Percentiles rank a stretch among this genome's conserved stretches.
phyloP scores from a whole-genome alignment of 2,888 invertebrate species.

The Agrochola lota region DNA sequence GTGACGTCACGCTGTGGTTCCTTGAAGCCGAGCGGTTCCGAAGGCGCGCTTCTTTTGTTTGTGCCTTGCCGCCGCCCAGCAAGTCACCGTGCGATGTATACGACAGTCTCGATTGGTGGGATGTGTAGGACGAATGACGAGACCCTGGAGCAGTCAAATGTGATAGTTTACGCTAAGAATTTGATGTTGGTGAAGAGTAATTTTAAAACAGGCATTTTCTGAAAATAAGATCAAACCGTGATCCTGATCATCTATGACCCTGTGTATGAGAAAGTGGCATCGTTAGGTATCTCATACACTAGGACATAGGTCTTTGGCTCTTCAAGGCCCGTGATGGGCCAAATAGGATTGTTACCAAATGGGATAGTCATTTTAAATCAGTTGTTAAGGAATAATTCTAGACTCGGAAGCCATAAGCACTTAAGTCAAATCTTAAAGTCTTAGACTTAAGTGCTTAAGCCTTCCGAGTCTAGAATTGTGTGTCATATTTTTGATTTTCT shows the following conservation, averaged over 20 bases:
- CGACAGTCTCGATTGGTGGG: slow-evolving; percentile 97
- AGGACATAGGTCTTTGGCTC: background rate
- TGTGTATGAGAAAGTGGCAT: background rate
- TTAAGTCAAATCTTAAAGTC: too few relatives aligned
- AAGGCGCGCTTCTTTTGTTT: slow-evolving; percentile 97
- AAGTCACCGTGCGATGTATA: slow-evolving; percentile 98
- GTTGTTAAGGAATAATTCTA: background rate
- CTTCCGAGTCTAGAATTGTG: too few relatives aligned
- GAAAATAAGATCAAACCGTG: background rate
- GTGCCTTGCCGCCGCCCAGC: slow-evolving; percentile 93
- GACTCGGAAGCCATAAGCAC: too few relatives aligned
- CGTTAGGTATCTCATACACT: background rate
- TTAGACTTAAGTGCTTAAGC: too few relatives aligned
- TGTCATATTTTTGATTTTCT: background rate
- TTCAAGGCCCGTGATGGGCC: background rate
- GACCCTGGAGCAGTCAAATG: slow-evolving; percentile 90
- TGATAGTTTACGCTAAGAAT: background rate
- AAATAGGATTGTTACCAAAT: background rate
- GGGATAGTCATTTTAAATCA: background rate
- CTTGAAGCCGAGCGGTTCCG: slow-evolving; percentile 93
- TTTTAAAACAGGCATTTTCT: background rate
- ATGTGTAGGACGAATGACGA: slow-evolving; percentile 98
- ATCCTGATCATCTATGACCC: background rate
- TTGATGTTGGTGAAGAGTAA: background rate
- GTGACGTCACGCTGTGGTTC: slow-evolving; percentile 92